Percentiles rank a stretch among this genome's conserved stretches.
phyloP scores from a whole-genome alignment of 2,797 vertebrate genomes.

The Ptychadena robeensis region DNA sequence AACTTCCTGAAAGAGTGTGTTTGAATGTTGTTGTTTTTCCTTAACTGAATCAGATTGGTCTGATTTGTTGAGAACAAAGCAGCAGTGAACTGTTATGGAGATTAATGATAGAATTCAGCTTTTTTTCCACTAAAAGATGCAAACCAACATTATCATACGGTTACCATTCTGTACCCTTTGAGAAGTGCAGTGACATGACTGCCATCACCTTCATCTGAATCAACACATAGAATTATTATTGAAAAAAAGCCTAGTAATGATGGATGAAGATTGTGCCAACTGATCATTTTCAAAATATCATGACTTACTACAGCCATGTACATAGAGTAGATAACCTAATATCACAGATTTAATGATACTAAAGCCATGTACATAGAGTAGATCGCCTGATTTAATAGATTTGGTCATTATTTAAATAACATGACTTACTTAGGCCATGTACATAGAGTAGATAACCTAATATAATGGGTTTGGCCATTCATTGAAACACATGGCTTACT shows the following conservation, averaged over 20 bases:
- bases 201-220: background rate
- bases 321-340: too few species aligned
- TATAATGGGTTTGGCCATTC: too few species aligned
- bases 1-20: conserved; percentile 50
- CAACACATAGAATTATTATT: too few species aligned
- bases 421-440: background rate
- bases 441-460: too few species aligned
- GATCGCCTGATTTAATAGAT: too few species aligned
- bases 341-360: too few species aligned
- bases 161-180: background rate
- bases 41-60: conserved; percentile 18
- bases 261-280: background rate
- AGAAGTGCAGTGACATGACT: background rate
- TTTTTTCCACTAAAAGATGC: background rate
- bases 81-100: conserved; percentile 26
- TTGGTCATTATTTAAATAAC: background rate
- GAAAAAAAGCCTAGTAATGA: too few species aligned
- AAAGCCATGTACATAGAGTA: too few species aligned
- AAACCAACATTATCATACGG: background rate
- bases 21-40: conserved; percentile 22
- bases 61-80: conserved; percentile 51
- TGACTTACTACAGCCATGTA: background rate
- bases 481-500: too few species aligned
- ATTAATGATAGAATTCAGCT: background rate
- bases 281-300: background rate